A percentile compares a stretch with the other conserved stretches of the same genome.
Evolutionary conservation across 2,888 invertebrate species (phyloP).

Genomic region (Dasysyrphus tricinctus): DNA sequence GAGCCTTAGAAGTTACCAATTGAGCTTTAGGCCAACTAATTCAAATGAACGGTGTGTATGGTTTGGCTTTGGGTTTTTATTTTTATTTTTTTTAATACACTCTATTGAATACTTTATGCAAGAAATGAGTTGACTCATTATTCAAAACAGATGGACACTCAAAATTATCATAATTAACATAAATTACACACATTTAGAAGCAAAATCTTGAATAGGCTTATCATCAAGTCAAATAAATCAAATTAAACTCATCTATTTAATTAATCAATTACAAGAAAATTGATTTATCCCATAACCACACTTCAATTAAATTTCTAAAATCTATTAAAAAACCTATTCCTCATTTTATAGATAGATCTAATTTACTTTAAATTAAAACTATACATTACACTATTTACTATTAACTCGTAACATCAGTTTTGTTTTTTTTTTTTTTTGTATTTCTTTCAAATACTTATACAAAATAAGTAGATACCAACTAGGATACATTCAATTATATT

Average conservation of each 20-base stretch:
- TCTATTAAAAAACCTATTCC: conserved; percentile 4
- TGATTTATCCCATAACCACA: not conserved
- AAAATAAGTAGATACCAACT: not conserved
- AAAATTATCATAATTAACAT: too few relatives aligned
- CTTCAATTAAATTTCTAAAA: not conserved
- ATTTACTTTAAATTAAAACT: not conserved
- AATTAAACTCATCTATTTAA: conserved; percentile 12
- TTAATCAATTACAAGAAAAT: conserved; percentile 11
- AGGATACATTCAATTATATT: not conserved
- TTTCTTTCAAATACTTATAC: not conserved
- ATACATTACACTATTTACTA: not conserved
- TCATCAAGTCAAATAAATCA: not conserved
- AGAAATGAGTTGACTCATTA: too few relatives aligned
- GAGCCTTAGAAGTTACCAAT: too few relatives aligned
- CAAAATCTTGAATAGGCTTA: not conserved
- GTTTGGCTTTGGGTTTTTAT: too few relatives aligned
- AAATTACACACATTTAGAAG: not conserved
- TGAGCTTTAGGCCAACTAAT: too few relatives aligned
- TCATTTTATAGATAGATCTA: not conserved
- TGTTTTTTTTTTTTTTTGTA: not conserved
- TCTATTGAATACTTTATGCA: too few relatives aligned
- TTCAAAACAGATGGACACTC: too few relatives aligned
- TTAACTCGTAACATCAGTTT: too few relatives aligned
- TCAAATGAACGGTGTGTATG: too few relatives aligned
- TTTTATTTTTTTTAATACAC: too few relatives aligned